Conservation (phyloP, 1,140 invertebrate species). For the Hylaeus anthracinus region DNA sequence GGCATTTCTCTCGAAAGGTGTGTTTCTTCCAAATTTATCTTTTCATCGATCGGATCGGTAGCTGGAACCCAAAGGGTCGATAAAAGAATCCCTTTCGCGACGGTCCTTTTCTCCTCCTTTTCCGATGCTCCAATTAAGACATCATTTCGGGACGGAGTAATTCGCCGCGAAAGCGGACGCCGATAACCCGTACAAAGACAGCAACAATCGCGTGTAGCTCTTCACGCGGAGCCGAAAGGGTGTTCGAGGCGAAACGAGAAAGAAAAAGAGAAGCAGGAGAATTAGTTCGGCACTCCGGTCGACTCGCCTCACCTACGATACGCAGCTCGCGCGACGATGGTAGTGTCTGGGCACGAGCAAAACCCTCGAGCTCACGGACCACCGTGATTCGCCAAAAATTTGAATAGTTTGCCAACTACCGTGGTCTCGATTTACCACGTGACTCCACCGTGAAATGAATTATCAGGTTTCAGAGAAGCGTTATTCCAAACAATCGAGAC, state of each 20-base stretch:
- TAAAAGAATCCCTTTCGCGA: not conserved
- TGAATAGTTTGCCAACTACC: conserved; percentile 18
- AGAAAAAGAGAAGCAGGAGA: conserved; percentile 1
- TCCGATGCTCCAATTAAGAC: conserved; percentile 19
- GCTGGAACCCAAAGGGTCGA: not conserved
- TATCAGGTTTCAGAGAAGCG: not conserved
- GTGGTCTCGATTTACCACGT: not conserved
- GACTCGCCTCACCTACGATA: conserved; percentile 6
- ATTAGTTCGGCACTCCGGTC: conserved; percentile 24
- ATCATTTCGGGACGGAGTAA: conserved; percentile 23
- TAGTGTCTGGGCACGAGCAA: too few relatives aligned
- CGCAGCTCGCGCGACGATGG: not conserved
- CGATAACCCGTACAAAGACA: conserved; percentile 42
- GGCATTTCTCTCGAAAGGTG: too few relatives aligned
- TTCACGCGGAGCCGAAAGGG: too few relatives aligned
- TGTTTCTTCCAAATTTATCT: not conserved
- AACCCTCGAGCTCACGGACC: not conserved
- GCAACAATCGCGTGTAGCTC: conserved; percentile 23
- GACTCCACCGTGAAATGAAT: conserved; percentile 30
- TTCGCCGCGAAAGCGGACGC: conserved; percentile 32
- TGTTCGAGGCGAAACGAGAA: not conserved
- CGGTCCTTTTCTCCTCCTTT: not conserved
- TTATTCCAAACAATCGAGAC: not conserved
- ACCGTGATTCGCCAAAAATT: conserved; percentile 38
- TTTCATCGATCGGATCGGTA: not conserved